Percentiles rank a stretch among this genome's conserved stretches.
phyloP scores from a whole-genome alignment of 2,113 vertebrate genomes.

The Aplodontia rufa region DNA sequence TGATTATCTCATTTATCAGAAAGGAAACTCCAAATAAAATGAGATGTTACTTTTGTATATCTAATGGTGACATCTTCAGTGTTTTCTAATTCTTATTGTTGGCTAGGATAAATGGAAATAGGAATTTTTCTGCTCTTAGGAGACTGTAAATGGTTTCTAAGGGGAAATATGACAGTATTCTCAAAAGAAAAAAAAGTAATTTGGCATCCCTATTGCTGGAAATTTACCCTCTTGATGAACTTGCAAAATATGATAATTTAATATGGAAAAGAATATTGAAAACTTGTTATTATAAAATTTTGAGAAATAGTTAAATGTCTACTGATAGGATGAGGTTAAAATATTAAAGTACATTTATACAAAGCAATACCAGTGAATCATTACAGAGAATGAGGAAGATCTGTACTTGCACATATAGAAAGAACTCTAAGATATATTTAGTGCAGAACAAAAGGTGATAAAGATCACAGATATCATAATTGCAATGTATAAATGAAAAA shows the following conservation, averaged over 20 bases:
- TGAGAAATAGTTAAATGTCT: neutral
- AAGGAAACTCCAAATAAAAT: neutral
- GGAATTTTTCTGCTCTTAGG: neutral
- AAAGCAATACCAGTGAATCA: neutral
- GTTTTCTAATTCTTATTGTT: neutral
- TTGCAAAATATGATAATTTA: neutral
- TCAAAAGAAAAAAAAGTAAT: neutral
- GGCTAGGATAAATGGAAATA: neutral
- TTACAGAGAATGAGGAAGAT: neutral
- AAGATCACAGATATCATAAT: neutral
- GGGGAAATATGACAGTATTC: neutral
- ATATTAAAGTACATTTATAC: neutral
- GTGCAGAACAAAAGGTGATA: neutral
- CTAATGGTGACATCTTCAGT: neutral
- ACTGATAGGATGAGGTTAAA: neutral
- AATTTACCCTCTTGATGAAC: neutral
- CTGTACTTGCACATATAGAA: neutral
- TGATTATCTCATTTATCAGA: neutral
- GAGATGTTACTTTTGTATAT: neutral
- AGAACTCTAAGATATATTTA: neutral
- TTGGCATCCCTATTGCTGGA: neutral
- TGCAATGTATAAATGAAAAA: neutral
- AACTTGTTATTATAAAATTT: neutral
- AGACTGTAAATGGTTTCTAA: neutral
- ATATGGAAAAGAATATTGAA: neutral